Evolutionary conservation across 1,140 invertebrate genomes (phyloP).

Genomic region (Heliothis virescens): DNA sequence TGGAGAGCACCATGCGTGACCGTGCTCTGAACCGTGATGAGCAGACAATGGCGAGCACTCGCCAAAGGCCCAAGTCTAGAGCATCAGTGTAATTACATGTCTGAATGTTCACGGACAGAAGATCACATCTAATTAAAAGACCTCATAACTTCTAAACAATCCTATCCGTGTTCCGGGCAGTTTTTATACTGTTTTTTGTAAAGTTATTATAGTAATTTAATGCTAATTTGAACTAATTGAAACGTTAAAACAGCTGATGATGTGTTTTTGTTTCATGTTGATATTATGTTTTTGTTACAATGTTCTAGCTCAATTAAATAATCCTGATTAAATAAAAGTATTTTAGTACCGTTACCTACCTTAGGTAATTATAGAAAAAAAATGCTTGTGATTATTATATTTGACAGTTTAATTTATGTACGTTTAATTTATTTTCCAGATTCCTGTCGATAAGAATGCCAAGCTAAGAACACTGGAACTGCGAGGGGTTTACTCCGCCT

Average conservation of each 20-base stretch:
- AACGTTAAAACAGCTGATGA: background rate
- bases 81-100: slow-evolving; percentile 25
- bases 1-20: slow-evolving; percentile 71
- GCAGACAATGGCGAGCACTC: slow-evolving; percentile 52
- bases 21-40: slow-evolving; percentile 74
- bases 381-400: background rate
- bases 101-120: background rate
- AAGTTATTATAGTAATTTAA: background rate
- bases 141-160: background rate
- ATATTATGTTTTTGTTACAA: too few species aligned
- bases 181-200: background rate
- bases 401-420: slow-evolving; percentile 36
- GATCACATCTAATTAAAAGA: slow-evolving; percentile 25
- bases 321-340: too few species aligned
- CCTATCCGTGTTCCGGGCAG: slow-evolving; percentile 6
- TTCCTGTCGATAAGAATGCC: slow-evolving; percentile 81
- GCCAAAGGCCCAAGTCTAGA: slow-evolving; percentile 9
- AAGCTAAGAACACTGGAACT: slow-evolving; percentile 76
- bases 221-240: background rate
- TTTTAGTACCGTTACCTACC: background rate
- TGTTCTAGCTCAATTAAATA: too few species aligned
- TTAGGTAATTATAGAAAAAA: too few species aligned
- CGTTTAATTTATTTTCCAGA: slow-evolving; percentile 74
- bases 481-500: slow-evolving; percentile 69
- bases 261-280: background rate